These are phyloP conservation scores for Ramphastos sulfuratus DNA, from an alignment of 2,113 vertebrate genomes.

Conservation along the genomic window DNA sequence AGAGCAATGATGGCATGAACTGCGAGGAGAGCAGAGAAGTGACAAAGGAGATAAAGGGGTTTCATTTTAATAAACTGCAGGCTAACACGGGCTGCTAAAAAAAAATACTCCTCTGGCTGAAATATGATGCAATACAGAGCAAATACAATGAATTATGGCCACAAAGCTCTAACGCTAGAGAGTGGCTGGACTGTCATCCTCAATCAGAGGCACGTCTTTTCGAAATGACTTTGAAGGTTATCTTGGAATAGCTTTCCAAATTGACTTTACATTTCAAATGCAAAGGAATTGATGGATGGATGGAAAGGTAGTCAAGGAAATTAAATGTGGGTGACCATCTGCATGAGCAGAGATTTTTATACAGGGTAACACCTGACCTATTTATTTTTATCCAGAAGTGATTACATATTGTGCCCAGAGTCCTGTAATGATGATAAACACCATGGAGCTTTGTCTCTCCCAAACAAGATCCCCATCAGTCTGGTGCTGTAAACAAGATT, in stretches of 20 bases:
- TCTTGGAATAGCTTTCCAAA: slow-evolving; percentile 19
- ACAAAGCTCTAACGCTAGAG: neutral
- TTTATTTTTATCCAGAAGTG: neutral
- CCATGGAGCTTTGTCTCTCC: neutral
- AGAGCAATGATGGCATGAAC: neutral
- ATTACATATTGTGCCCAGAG: neutral
- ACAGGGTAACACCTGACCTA: neutral
- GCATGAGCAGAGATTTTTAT: neutral
- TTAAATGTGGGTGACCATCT: neutral
- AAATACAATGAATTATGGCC: neutral
- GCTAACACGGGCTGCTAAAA: neutral
- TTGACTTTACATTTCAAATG: neutral
- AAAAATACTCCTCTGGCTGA: neutral
- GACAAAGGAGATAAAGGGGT: neutral
- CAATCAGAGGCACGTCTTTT: neutral
- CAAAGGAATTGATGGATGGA: neutral
- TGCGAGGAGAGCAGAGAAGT: neutral
- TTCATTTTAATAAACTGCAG: neutral
- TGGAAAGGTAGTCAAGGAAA: neutral
- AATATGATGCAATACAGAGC: neutral
- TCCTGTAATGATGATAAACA: neutral
- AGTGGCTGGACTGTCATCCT: neutral
- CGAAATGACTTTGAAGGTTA: slow-evolving; percentile 1
- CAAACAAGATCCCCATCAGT: neutral
- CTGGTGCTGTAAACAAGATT: neutral